Conservation (phyloP, 2,797 vertebrate genomes). For the Labeo calbasu region DNA sequence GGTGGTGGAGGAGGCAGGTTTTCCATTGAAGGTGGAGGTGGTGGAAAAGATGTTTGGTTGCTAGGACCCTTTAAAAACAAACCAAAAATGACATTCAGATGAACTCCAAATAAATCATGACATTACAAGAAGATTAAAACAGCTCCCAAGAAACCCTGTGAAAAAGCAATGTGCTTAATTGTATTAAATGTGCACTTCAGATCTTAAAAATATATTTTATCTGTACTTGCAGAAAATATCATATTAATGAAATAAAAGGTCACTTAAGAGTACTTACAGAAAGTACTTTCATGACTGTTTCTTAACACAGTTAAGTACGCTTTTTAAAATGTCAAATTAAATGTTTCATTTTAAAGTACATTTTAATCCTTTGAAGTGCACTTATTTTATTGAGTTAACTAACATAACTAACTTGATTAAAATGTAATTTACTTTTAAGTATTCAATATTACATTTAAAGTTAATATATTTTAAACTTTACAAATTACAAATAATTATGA, state of each 20-base stretch:
- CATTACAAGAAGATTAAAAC: not conserved
- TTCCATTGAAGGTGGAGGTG: slow-evolving; percentile 62
- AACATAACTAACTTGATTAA: no score
- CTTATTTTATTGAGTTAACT: no score
- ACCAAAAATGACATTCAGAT: not conserved
- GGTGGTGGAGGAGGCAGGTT: slow-evolving; percentile 75
- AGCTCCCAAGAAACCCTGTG: not conserved
- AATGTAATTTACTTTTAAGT: no score
- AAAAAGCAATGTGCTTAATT: no score
- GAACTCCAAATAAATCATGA: not conserved
- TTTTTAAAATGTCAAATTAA: no score
- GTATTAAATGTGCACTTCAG: not conserved
- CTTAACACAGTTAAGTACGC: not conserved
- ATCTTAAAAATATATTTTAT: not conserved
- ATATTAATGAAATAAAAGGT: not conserved
- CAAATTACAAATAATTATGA: no score
- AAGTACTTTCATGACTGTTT: not conserved
- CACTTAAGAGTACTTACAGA: not conserved
- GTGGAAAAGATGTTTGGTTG: slow-evolving; percentile 48
- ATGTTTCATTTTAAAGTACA: no score
- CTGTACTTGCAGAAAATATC: not conserved
- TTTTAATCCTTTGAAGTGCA: no score
- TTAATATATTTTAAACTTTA: no score
- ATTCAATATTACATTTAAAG: no score
- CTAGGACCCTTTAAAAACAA: slow-evolving; percentile 64